Base-by-base conservation (phyloP, 1,140 invertebrate genomes). In the Olivierus martensii region DNA sequence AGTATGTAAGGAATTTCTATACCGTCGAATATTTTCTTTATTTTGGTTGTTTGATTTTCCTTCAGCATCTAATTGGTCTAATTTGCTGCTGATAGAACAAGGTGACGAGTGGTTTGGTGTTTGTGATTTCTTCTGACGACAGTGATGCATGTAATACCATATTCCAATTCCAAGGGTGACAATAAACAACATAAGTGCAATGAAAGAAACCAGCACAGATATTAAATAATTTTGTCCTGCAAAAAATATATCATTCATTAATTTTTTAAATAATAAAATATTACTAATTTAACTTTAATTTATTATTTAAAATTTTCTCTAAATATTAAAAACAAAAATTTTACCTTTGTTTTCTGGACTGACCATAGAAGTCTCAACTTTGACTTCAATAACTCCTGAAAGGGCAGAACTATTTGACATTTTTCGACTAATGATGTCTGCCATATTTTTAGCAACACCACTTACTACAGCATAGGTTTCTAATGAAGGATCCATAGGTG, bases 11-110 rank as follows among this genome's bases (percentile, higher is more conserved):
- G 51, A 43, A 55, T 71, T 70, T 35, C 65, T 58, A 46, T 66
- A 67, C 10, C 74, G 79, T 37, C 85, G 75, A 19, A 89, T 70
- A 62, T 90, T 89, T 67, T 91, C 85, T 64, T 90, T 86, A 66
- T 89, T 89, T 65, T 89, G 85, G 65, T 90, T 90, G 62, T 88
- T 88, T 0, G 83, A 84, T 63, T 88, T 87, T 61, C 88, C 84
- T 42, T 62, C 59, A 28, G 17, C n/a, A 12, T 54, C 56, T 10
- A 53, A 21, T 0, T 57, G 47, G 2, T 58, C 56, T 6, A 58
- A 19, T 43, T 58, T 58, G 28, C 42, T 47, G 39, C 52, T 58
- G 48, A 51, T 47, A 3, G 55, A 39, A 14, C 46, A 17, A 22
- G 46, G 55, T 5, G 49, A 44, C n/a, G n/a, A 44, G 34, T 22